Percentiles rank a stretch among this genome's conserved stretches.
Evolutionary conservation across 2,888 invertebrate genomes (phyloP).

Genomic region (Epicampocera succincta): DNA sequence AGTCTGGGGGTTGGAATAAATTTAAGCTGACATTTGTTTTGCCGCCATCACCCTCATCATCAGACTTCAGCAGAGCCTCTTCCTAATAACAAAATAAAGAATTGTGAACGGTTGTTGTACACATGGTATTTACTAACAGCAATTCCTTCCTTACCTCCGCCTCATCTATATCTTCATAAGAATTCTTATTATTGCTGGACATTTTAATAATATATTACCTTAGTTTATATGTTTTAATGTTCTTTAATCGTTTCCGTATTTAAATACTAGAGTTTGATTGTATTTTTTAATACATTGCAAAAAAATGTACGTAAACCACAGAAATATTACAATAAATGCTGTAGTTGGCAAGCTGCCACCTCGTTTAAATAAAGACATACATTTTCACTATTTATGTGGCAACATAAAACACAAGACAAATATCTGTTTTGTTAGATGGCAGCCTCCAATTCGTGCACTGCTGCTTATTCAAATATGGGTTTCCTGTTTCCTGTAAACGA

Average conservation of each 20-base stretch:
- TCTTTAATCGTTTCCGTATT: slow-evolving; percentile 30
- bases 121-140: neutral
- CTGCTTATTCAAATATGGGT: too few species aligned
- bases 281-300: slow-evolving; percentile 30
- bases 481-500: too few species aligned
- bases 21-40: slow-evolving; percentile 51
- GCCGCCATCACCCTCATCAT: slow-evolving; percentile 72
- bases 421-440: neutral
- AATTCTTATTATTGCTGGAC: slow-evolving; percentile 62
- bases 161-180: slow-evolving; percentile 74
- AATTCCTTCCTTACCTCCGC: slow-evolving; percentile 72
- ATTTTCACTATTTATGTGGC: neutral
- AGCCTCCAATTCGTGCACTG: neutral
- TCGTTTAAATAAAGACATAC: neutral
- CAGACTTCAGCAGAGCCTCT: slow-evolving; percentile 76
- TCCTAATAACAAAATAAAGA: slow-evolving; percentile 70
- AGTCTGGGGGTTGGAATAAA: slow-evolving; percentile 45
- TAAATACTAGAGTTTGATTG: slow-evolving; percentile 11
- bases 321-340: slow-evolving; percentile 31
- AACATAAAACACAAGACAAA: neutral
- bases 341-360: slow-evolving; percentile 14
- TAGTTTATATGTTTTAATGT: slow-evolving; percentile 15
- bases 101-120: neutral
- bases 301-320: slow-evolving; percentile 34
- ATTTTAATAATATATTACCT: slow-evolving; percentile 33